A percentile compares a stretch with the other conserved stretches of the same genome.
These are phyloP conservation scores for Neodiprion fabricii DNA, from an alignment of 1,140 invertebrate species.

Conservation along the genomic window DNA sequence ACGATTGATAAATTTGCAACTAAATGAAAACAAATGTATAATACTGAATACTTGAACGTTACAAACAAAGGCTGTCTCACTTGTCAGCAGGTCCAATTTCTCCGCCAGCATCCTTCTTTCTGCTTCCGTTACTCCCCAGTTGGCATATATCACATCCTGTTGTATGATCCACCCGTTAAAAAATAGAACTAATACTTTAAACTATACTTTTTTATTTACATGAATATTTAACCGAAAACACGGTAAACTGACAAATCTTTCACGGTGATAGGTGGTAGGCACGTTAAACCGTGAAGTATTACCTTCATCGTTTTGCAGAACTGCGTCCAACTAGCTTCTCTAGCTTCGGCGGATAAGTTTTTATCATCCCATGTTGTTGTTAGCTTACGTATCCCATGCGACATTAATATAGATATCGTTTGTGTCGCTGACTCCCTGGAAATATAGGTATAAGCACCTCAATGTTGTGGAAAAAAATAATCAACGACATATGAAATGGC, in stretches of 20 bases:
- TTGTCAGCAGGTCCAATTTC: slow-evolving; percentile 36
- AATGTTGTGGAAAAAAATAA: too few relatives aligned
- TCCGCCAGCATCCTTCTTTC: slow-evolving; percentile 37
- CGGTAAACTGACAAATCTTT: neutral
- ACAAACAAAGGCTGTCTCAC: slow-evolving; percentile 33
- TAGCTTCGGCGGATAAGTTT: slow-evolving; percentile 27
- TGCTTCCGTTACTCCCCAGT: slow-evolving; percentile 42
- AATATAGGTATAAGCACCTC: neutral
- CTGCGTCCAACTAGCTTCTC: slow-evolving; percentile 31
- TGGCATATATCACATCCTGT: slow-evolving; percentile 44
- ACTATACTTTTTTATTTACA: neutral
- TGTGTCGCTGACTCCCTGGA: neutral
- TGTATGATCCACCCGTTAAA: neutral
- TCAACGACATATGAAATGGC: too few relatives aligned
- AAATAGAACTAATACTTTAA: slow-evolving; percentile 14
- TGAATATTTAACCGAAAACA: neutral
- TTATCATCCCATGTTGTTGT: slow-evolving; percentile 36
- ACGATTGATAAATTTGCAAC: slow-evolving; percentile 9
- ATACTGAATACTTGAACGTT: slow-evolving; percentile 29
- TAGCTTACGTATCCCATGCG: neutral
- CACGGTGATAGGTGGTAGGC: neutral
- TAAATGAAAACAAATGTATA: neutral
- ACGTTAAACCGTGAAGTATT: slow-evolving; percentile 11
- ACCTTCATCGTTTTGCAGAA: slow-evolving; percentile 32
- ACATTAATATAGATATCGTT: neutral